Base-by-base conservation (phyloP, 2,113 vertebrate species). In the Lethenteron reissneri region DNA sequence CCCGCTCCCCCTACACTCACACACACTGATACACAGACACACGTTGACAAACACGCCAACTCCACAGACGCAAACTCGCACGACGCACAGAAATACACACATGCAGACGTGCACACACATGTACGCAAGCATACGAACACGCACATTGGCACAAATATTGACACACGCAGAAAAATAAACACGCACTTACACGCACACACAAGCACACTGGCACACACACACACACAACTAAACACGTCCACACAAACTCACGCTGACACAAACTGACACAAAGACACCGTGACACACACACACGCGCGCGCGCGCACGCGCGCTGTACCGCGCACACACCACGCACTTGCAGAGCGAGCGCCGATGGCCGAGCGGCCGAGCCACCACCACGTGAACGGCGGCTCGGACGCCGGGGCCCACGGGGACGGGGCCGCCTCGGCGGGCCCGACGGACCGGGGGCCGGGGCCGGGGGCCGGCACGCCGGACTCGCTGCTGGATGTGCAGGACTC, bases 141-240 rank as follows among this genome's bases (percentile, higher is more conserved):
- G 41, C 70, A 15, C 8, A 70, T 56, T 56, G 13, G 2, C 70
- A 2, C 70, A 15, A 69, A 41, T 71, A 68, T 70, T 70, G 71
- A 76, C 70, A 73, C 75, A 73, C 75, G 74, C 69, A 41, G 69
- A 75, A 75, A 78, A 78, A 73, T 77, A 72, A 75, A 78, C 74
- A 70, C 72, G 71, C 73, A 57, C 56, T 77, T 73, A 70, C 70
- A 21, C 2, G 17, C 14, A 70, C 70, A 21, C 70, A 13, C 15
- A 70, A 25, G 14, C 70, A 70, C 70, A 17, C 70, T 15, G 25
- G 8, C 19, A 3, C 70, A 70, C 70, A 70, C n/a, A n/a, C n/a
- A n/a, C 75, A 75, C 71, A 73, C 77, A 79, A 79, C 79, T 79
- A 79, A 76, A 74, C 76, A 78, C 56, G n/a, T 78, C 73, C 59